These are phyloP conservation scores for Drosophila virilis DNA, from an alignment of 1,140 invertebrate genomes.

Conservation along the genomic window DNA sequence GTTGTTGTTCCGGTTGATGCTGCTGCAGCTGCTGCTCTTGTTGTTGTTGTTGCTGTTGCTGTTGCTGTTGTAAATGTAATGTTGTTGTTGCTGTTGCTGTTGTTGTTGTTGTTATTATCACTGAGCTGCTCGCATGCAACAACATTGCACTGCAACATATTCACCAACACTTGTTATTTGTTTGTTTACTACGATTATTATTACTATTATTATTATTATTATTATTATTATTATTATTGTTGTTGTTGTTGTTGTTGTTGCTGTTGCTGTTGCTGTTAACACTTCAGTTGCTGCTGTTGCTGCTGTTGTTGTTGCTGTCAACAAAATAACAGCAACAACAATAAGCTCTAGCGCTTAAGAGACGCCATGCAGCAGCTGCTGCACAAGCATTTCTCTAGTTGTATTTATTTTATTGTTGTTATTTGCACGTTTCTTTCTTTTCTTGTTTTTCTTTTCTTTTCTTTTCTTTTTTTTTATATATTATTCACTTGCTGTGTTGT, in stretches of 20 bases:
- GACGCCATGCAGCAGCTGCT: conserved; percentile 33
- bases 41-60: conserved; percentile 29
- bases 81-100: conserved; percentile 40
- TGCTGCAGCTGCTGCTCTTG: conserved; percentile 22
- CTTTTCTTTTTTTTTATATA: background rate
- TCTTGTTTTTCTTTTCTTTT: background rate
- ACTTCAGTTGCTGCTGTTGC: conserved; percentile 1
- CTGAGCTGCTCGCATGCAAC: conserved; percentile 59
- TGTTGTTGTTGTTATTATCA: conserved; percentile 46
- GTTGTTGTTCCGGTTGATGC: conserved; percentile 38
- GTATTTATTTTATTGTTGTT: conserved; percentile 15
- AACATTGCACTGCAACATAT: conserved; percentile 74
- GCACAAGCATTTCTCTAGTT: conserved; percentile 23
- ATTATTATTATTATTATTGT: background rate
- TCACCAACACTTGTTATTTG: conserved; percentile 34
- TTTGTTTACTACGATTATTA: background rate
- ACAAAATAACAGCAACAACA: conserved; percentile 39
- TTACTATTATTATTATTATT: background rate
- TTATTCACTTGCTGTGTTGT: conserved; percentile 12
- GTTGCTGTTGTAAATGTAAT: conserved; percentile 25
- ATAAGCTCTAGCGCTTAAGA: conserved; percentile 18
- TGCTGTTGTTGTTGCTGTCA: conserved; percentile 28
- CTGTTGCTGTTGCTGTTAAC: background rate
- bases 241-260: conserved; percentile 22
- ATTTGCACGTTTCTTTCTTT: conserved; percentile 1